phyloP scores from a whole-genome alignment of 2,113 vertebrate species.

The Eleginops maclovinus region DNA sequence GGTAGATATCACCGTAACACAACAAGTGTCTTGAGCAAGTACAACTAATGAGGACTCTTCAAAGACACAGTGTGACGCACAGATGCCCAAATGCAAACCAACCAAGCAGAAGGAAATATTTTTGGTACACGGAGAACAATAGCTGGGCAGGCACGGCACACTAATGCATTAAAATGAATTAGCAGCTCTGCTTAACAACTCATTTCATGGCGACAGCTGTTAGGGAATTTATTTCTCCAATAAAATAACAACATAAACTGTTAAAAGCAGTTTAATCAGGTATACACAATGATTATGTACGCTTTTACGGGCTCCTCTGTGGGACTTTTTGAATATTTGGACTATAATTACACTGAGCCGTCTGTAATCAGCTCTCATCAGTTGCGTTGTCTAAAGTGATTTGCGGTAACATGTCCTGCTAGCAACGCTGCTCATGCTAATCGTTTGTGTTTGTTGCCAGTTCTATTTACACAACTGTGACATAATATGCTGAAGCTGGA shows the following conservation, averaged over 20 bases:
- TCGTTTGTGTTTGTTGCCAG: slow-evolving; percentile 62
- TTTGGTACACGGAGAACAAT: slow-evolving; percentile 20
- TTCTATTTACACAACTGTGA: slow-evolving; percentile 39
- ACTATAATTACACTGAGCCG: slow-evolving; percentile 40
- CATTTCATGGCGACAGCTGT: slow-evolving; percentile 49
- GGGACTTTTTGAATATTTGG: slow-evolving; percentile 18
- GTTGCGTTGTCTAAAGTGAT: slow-evolving; percentile 53
- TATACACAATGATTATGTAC: slow-evolving; percentile 28
- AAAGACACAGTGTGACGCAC: slow-evolving; percentile 39
- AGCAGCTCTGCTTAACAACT: slow-evolving; percentile 53
- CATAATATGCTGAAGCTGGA: slow-evolving; percentile 25
- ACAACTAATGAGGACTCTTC: slow-evolving; percentile 54
- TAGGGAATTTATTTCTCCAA: slow-evolving; percentile 43
- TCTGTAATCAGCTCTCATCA: slow-evolving; percentile 54
- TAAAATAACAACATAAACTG: slow-evolving; percentile 50
- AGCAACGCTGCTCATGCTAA: slow-evolving; percentile 38
- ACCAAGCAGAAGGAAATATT: slow-evolving; percentile 24
- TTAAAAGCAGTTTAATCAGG: slow-evolving; percentile 45
- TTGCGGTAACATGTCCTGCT: slow-evolving; percentile 41
- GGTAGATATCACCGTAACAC: slow-evolving; percentile 51
- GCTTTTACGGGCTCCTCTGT: slow-evolving; percentile 26
- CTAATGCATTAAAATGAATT: slow-evolving; percentile 61
- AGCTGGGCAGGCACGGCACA: slow-evolving; percentile 23
- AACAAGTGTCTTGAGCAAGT: slow-evolving; percentile 66
- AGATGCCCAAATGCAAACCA: slow-evolving; percentile 29